Base-by-base conservation (phyloP, 2,797 vertebrate genomes). In the Hippoglossus hippoglossus region DNA sequence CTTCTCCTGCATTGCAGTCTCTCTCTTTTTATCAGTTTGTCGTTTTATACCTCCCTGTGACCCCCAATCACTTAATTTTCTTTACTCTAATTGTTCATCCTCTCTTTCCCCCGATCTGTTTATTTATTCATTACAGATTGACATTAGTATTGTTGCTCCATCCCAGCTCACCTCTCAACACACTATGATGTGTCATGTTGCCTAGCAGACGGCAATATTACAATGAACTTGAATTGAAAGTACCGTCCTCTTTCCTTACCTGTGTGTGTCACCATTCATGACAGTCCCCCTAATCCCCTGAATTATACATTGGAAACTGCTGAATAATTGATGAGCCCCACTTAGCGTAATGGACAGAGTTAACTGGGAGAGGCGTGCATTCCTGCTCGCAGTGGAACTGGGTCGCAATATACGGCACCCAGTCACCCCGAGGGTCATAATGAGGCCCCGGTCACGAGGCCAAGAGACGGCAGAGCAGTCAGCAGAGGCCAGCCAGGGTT, bases 271-370 rank as follows among this genome's bases (percentile, higher is more conserved):
- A 24, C 75, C 80, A 81, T 88, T 92, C 87, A 86, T 82, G 79
- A 88, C 80, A 68, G 73, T 55, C 73, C 70, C 73, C 67, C 64
- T 59, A 39, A 79, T 79, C 61, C 22, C 12, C 63, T 94, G 84
- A 93, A 94, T 94, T 90, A 94, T 90, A 78, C 83, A 93, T 79
- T 0, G 65, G 24, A 67, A 82, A 47, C 55, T 44, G 52, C n/a
- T 93, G 69, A 91, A 94, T 92, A 91, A 93, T 92, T 73, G 54
- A 94, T 87, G 36, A 65, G 22, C 50, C 80, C 83, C 91, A 92
- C 91, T 93, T 94, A 92, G 86, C 88, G 86, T 94, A 92, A 94
- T 94, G 93, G 91, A 87, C 77, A 76, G 83, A 86, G 87, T 92
- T 92, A 92, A 92, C 91, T 75, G 86, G 71, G 80, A 85, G 76